phyloP scores from a whole-genome alignment of 2,888 invertebrate species.

The Andrena marginata region DNA sequence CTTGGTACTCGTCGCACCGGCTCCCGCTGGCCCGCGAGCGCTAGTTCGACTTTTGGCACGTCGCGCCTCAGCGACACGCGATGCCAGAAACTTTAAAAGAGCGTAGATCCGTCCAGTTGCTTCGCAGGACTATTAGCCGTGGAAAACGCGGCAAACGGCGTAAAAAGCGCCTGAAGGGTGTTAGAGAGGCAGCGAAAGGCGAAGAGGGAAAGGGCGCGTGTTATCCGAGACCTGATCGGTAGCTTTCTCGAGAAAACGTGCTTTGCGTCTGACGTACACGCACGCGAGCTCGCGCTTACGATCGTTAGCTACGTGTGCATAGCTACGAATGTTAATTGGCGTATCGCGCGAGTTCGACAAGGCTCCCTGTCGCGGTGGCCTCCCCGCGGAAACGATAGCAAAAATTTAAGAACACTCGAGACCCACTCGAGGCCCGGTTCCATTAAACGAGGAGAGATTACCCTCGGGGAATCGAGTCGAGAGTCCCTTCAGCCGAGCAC shows the following conservation, averaged over 20 bases:
- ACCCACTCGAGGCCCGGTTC: conserved; percentile 33
- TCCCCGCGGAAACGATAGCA: background rate
- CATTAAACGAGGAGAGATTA: conserved; percentile 67
- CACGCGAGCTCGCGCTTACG: conserved; percentile 34
- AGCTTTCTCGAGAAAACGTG: background rate
- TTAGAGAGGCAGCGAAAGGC: background rate
- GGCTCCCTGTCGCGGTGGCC: background rate
- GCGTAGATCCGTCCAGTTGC: conserved; percentile 15
- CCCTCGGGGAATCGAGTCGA: conserved; percentile 68
- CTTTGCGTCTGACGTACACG: background rate
- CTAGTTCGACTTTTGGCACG: background rate
- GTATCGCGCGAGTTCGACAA: conserved; percentile 10
- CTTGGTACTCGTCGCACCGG: background rate
- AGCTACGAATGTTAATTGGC: conserved; percentile 37
- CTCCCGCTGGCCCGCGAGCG: background rate
- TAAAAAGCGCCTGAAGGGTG: background rate
- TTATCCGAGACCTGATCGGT: conserved; percentile 15
- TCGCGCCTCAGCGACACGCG: background rate
- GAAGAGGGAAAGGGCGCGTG: background rate
- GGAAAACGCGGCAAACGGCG: conserved; percentile 20
- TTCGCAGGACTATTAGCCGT: conserved; percentile 1
- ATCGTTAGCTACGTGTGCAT: background rate
- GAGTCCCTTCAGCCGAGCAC: conserved; percentile 68
- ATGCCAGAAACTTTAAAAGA: background rate
- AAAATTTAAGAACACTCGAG: conserved; percentile 58